Base-by-base conservation (phyloP, 2,113 vertebrate species). In the Gallinago jamesoni region DNA sequence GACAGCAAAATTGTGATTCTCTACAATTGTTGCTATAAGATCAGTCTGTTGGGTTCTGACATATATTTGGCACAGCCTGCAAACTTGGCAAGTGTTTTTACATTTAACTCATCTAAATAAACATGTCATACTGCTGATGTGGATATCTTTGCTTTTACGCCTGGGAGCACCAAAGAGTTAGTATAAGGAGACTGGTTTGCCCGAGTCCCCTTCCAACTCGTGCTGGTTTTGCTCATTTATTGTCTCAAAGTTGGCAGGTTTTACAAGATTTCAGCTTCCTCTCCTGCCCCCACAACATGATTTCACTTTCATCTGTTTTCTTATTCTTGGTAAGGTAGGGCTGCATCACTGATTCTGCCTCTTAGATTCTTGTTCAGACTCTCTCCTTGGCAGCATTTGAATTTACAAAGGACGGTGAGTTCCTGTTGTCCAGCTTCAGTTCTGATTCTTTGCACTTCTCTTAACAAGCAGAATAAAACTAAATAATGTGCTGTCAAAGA, bases 31-130 rank as follows among this genome's bases (percentile, higher is more conserved):
- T 74, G 83, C 89, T 84, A 8, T 27, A 21, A 63, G 87, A 72
- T 87, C 86, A 4, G n/a, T 94, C 74, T 88, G 77, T 33, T 69
- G 48, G 93, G 19, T 72, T 73, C 89, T 96, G 97, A 96, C 84
- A 86, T 87, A 67, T 5, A 35, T 64, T 89, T 97, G 95, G 96
- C 97, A 89, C 33, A 76, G 53, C 43, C 55, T 39, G 57, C 74
- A 68, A 59, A 47, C 84, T 95, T 96, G 95, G 87, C 87, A 82
- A 77, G n/a, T 79, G 76, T 87, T 97, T 97, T 90, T 92, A 87
- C 63, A 91, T 80, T 87, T 72, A 94, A 89, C 66, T 96, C 82
- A 68, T 96, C 95, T 97, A 89, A 94, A 95, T 50, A 96, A 97
- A 94, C 87, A 83, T 92, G 87, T 93, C 93, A 14, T 78, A 8